Base-by-base conservation (phyloP, 1,140 invertebrate species). In the Apis laboriosa region DNA sequence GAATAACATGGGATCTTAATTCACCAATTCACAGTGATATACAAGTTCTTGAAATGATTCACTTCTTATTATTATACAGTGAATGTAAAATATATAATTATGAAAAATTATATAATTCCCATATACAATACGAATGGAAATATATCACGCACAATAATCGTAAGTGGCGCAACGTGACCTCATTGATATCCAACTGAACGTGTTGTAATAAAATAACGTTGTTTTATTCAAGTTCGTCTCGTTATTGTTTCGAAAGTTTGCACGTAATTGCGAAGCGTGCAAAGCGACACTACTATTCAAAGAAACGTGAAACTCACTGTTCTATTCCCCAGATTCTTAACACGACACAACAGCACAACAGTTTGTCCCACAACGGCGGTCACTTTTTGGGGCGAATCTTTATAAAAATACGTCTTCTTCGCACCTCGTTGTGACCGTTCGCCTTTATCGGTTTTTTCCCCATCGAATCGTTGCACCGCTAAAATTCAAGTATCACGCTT, bases 261-360 rank as follows among this genome's bases (percentile, higher is more conserved):
- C 49, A 60, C 28, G 21, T 74, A 74, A 61, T 74, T 28, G 21
- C 56, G 28, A 75, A 49, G 55, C 34, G 72, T 60, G 28, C 49
- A 71, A 60, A 1, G 58, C 21, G 34, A 49, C 58, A 61, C 58
- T 43, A 49, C 19, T 61, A 61, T 56, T 53, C 28, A 24, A 66
- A 15, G 19, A 53, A 21, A 53, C 11, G 12, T 49, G 55, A 76
- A 80, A 96, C 97, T 97, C 93, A 98, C 97, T 92, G 97, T 98
- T 94, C 97, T 95, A 90, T 98, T 97, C 34, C 97, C 97, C 88
- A 97, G 96, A 93, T 98, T 97, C 90, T 97, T 97, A 53, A 98
- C 97, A 49, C 97, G 95, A 90, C 97, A 98, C 89, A 96, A 95
- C 75, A 98, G 95, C 83, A 97, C 93, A 2, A 97, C 96, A 2